Evolutionary conservation across 53 echinoderm and acorn worm species (phyloP).

Genomic region (Echinometra lucunter): DNA sequence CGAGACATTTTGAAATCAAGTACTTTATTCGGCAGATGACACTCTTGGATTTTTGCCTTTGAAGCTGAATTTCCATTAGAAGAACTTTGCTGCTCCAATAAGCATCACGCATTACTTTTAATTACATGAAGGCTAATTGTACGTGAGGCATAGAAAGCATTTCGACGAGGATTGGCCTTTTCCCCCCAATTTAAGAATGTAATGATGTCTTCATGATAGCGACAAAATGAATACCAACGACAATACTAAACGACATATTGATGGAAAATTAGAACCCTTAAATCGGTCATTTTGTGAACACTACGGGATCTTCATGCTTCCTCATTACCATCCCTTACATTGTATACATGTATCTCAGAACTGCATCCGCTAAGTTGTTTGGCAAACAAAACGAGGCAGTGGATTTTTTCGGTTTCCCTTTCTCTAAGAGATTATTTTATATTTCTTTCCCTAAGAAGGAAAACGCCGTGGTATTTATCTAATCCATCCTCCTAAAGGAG

Average conservation of each 20-base stretch:
- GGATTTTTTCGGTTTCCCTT: background rate
- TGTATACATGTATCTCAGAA: background rate
- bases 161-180: background rate
- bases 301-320: background rate
- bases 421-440: background rate
- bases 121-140: background rate
- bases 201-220: background rate
- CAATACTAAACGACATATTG: background rate
- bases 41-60: background rate
- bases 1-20: no score
- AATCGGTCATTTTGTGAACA: background rate
- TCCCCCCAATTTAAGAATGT: background rate
- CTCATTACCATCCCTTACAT: background rate
- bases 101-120: no score
- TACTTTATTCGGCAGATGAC: no score
- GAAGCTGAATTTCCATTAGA: no score
- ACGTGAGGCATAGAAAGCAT: background rate
- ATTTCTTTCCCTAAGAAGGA: background rate
- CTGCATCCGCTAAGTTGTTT: background rate
- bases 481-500: background rate
- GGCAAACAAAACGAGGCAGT: background rate
- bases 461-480: background rate
- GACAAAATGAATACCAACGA: background rate
- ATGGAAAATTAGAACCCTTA: background rate
- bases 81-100: no score